phyloP scores from a whole-genome alignment of 2,113 vertebrate genomes.

The Ardeotis arabs region DNA sequence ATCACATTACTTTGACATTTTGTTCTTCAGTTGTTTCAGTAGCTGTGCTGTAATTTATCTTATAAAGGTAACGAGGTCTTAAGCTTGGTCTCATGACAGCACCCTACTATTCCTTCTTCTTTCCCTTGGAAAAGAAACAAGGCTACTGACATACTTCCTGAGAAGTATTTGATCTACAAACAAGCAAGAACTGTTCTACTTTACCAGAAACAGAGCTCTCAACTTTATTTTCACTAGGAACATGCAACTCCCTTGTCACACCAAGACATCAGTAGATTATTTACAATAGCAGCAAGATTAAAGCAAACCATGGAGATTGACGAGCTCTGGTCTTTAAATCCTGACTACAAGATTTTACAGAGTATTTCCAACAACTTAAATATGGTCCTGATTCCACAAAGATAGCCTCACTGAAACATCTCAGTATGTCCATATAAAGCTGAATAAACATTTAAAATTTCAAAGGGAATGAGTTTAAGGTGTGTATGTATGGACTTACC shows the following conservation, averaged over 20 bases:
- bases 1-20: neutral
- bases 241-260: neutral
- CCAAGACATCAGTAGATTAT: neutral
- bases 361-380: neutral
- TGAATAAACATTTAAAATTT: neutral
- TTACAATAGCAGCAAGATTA: neutral
- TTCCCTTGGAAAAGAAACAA: neutral
- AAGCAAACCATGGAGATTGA: neutral
- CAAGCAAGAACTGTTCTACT: neutral
- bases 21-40: neutral
- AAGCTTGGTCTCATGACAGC: neutral
- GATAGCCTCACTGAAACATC: neutral
- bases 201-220: neutral
- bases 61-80: neutral
- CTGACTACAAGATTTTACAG: neutral
- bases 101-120: neutral
- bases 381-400: neutral
- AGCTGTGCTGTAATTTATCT: neutral
- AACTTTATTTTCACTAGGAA: neutral
- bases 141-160: neutral
- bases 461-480: neutral
- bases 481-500: neutral
- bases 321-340: neutral
- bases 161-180: neutral
- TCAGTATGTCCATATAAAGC: neutral